Evolutionary conservation across 2,888 invertebrate genomes (phyloP).

Genomic region (Melieria omissa): DNA sequence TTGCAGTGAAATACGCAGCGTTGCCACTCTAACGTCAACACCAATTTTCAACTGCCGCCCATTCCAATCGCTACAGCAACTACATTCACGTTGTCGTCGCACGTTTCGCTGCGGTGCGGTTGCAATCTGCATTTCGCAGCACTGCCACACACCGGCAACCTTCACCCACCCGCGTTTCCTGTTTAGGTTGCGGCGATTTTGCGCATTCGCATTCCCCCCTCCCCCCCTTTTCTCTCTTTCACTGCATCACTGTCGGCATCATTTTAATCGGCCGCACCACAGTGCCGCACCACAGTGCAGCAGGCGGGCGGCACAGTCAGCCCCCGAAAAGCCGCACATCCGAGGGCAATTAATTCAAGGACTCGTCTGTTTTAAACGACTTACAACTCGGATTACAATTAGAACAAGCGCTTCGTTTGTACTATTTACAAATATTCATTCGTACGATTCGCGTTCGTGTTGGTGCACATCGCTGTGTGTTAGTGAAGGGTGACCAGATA

Average conservation of each 20-base stretch:
- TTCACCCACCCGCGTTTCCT: neutral
- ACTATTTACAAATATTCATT: conserved; percentile 54
- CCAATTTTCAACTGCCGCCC: no score
- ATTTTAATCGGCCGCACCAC: neutral
- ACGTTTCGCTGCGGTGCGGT: conserved; percentile 14
- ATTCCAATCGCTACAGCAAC: neutral
- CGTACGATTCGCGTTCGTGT: no score
- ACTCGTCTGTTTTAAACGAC: conserved; percentile 67
- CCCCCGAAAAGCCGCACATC: conserved; percentile 48
- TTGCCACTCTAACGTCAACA: neutral
- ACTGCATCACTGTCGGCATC: conserved; percentile 1
- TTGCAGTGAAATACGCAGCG: neutral
- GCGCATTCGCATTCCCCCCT: neutral
- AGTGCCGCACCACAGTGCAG: neutral
- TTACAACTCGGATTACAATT: conserved; percentile 67
- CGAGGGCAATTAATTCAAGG: conserved; percentile 65
- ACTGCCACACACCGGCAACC: neutral
- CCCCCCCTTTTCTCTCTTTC: neutral
- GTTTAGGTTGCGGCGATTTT: neutral
- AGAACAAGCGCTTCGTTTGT: conserved; percentile 61
- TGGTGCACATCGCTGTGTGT: no score
- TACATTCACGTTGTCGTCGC: neutral
- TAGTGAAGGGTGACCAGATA: no score
- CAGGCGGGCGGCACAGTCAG: neutral
- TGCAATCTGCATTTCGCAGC: conserved; percentile 13